Conservation (phyloP, 2,888 invertebrate genomes). For the Osmoderma eremita region DNA sequence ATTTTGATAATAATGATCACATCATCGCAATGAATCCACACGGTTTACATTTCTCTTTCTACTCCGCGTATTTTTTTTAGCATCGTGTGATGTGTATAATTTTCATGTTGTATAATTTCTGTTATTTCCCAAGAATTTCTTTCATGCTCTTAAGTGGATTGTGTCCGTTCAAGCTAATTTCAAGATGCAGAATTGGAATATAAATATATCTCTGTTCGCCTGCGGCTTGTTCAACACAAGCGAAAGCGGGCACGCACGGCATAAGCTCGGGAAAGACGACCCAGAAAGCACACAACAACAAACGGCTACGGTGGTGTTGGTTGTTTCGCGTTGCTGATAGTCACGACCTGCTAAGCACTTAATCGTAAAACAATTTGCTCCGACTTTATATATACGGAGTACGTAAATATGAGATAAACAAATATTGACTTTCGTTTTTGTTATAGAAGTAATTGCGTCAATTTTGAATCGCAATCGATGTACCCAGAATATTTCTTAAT, state of each 20-base stretch:
- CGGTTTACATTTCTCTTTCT: conserved; percentile 14
- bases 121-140: conserved; percentile 40
- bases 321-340: conserved; percentile 42
- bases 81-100: conserved; percentile 25
- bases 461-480: no score
- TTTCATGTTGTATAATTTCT: conserved; percentile 29
- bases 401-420: no score
- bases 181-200: conserved; percentile 50
- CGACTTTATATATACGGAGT: conserved; percentile 37
- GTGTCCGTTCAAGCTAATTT: conserved; percentile 36
- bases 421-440: no score
- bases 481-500: no score
- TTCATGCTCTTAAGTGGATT: conserved; percentile 44
- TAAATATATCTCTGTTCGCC: conserved; percentile 55
- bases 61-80: neutral
- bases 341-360: conserved; percentile 57
- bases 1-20: no score
- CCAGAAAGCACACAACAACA: conserved; percentile 6
- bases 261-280: conserved; percentile 12
- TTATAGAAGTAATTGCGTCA: no score
- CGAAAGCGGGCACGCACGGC: conserved; percentile 27
- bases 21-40: neutral
- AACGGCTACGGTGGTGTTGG: neutral
- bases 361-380: conserved; percentile 57
- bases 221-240: conserved; percentile 49